Evolutionary conservation across 2,113 vertebrate genomes (phyloP).

Genomic region (mouse (Mus musculus)): DNA sequence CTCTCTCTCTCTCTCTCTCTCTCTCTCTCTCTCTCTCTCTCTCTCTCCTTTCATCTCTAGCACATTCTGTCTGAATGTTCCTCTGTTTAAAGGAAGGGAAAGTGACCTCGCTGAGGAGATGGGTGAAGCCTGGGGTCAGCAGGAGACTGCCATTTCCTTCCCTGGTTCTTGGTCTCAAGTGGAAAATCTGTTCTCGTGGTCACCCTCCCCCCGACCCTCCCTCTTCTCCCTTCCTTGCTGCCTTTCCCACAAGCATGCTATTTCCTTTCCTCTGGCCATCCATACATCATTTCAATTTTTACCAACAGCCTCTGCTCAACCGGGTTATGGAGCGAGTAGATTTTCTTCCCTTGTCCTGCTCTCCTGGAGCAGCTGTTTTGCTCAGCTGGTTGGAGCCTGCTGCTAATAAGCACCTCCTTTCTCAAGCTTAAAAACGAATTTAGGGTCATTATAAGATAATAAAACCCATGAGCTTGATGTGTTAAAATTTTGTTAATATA

Average conservation of each 20-base stretch:
- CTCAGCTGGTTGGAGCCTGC: not conserved
- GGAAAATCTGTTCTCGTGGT: not conserved
- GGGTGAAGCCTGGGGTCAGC: not conserved
- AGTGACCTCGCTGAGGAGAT: accelerated
- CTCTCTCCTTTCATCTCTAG: not conserved
- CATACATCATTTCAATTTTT: not conserved
- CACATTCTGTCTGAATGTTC: too few relatives aligned
- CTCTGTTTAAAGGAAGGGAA: not conserved
- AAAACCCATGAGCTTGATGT: not conserved
- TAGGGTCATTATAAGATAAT: slow-evolving; percentile 16
- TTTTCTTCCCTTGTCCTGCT: not conserved
- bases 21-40: not conserved
- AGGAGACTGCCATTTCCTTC: not conserved
- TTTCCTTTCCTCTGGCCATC: not conserved
- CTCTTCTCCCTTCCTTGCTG: too few relatives aligned
- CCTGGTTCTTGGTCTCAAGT: not conserved
- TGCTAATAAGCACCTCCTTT: not conserved
- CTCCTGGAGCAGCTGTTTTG: not conserved
- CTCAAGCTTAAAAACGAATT: slow-evolving; percentile 7
- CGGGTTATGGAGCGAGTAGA: not conserved
- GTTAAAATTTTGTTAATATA: slow-evolving; percentile 24
- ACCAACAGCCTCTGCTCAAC: not conserved
- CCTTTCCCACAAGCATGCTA: not conserved
- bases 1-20: not conserved
- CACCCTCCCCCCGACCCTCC: not conserved